Conservation (phyloP, 1,140 invertebrate genomes). For the Diploscapter pachys region DNA sequence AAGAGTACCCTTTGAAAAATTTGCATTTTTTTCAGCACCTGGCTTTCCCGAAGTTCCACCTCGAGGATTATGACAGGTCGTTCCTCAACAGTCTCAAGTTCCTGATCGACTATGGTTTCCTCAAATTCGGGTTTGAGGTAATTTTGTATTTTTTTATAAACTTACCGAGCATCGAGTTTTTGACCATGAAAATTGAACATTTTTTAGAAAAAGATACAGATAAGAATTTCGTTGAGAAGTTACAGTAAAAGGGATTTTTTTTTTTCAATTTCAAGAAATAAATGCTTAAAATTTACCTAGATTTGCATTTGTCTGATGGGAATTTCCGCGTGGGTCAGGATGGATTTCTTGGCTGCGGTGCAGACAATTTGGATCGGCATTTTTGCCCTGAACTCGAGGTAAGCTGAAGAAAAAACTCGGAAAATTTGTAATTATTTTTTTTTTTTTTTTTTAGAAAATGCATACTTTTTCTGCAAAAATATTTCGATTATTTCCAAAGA, state of each 20-base stretch:
- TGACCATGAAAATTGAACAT: no score
- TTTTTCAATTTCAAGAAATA: no score
- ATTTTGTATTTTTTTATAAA: constrained; percentile 31
- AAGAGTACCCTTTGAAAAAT: background rate
- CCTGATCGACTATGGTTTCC: constrained; percentile 84
- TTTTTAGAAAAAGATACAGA: no score
- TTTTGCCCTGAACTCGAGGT: constrained; percentile 62
- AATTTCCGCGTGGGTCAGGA: constrained; percentile 77
- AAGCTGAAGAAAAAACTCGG: no score
- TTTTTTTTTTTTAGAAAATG: no score
- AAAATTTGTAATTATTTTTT: constrained; percentile 54
- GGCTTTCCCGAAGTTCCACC: constrained; percentile 78
- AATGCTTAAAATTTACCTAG: no score
- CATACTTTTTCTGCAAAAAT: no score
- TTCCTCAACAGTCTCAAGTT: constrained; percentile 78
- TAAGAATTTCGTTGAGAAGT: no score
- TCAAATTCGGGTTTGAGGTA: constrained; percentile 89
- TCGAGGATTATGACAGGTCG: constrained; percentile 78
- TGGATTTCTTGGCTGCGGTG: constrained; percentile 83
- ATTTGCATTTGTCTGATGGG: constrained; percentile 65
- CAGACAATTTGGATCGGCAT: constrained; percentile 80
- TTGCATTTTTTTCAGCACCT: constrained; percentile 55
- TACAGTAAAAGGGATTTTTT: no score
- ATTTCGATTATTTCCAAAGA: no score
- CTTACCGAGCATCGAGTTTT: background rate